Percentiles rank a stretch among this genome's conserved stretches.
Conservation (phyloP, 2,888 invertebrate species). For the Cinara cedri region DNA sequence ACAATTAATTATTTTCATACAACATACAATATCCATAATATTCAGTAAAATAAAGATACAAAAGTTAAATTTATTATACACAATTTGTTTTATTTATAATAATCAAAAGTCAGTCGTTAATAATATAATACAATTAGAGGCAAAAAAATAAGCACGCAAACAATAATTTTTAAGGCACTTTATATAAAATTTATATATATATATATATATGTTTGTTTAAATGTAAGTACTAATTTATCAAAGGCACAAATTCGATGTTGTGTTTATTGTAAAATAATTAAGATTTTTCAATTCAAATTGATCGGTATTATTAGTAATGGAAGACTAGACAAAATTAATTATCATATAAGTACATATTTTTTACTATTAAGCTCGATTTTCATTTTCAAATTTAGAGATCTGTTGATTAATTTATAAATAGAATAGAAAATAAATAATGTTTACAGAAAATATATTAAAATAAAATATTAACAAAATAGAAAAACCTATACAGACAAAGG, state of each 20-base stretch:
- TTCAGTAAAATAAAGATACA: background rate
- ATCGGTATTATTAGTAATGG: constrained; percentile 37
- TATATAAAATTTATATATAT: constrained; percentile 7
- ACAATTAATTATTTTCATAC: no score
- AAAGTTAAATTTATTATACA: constrained; percentile 28
- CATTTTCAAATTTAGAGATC: constrained; percentile 52
- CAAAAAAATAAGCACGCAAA: constrained; percentile 54
- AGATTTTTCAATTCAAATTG: constrained; percentile 28
- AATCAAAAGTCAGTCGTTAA: constrained; percentile 56
- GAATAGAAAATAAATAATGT: constrained; percentile 52
- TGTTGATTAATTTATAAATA: constrained; percentile 52
- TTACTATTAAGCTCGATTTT: constrained; percentile 33
- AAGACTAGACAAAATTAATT: constrained; percentile 52
- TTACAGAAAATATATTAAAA: constrained; percentile 44
- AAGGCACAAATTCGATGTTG: constrained; percentile 50
- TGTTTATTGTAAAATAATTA: constrained; percentile 6
- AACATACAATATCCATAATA: no score
- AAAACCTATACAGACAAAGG: constrained; percentile 42
- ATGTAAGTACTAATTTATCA: constrained; percentile 48
- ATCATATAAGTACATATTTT: constrained; percentile 26
- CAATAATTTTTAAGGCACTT: constrained; percentile 52
- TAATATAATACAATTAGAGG: constrained; percentile 54
- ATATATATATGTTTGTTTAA: constrained; percentile 1
- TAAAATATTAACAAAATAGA: constrained; percentile 56
- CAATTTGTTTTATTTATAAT: constrained; percentile 37